These are phyloP conservation scores for Myotis planiceps DNA, from an alignment of 2,797 vertebrate species.

Conservation along the genomic window DNA sequence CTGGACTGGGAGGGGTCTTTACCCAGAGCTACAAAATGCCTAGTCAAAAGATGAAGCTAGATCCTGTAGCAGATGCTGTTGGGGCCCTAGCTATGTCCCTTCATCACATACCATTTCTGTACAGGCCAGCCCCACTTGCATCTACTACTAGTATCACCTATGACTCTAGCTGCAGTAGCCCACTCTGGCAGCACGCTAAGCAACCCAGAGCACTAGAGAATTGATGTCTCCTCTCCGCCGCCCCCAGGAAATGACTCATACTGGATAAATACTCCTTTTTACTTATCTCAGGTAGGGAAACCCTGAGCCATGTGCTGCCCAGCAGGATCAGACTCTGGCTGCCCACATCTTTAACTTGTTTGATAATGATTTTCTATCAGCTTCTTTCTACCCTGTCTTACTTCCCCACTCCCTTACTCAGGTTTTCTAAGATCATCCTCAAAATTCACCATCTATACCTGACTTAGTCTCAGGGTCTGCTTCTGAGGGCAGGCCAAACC, in stretches of 20 bases:
- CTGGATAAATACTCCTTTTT: not conserved
- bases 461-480: not conserved
- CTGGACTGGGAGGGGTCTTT: not conserved
- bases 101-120: not conserved
- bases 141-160: not conserved
- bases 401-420: not conserved
- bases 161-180: not conserved
- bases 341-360: not conserved
- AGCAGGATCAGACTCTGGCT: not conserved
- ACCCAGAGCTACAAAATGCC: not conserved
- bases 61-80: not conserved
- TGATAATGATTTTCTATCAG: not conserved
- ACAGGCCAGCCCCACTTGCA: not conserved
- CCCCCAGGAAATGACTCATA: not conserved
- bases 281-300: not conserved
- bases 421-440: not conserved
- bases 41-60: not conserved
- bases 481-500: conserved; percentile 8
- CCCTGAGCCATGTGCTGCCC: not conserved
- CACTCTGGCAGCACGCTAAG: not conserved
- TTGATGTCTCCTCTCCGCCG: not conserved
- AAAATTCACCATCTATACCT: not conserved
- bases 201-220: not conserved
- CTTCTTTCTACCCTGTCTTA: not conserved
- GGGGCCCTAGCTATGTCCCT: not conserved